These are phyloP conservation scores for Drosophila melanosoma DNA, from an alignment of 2,888 invertebrate species.

Conservation along the genomic window DNA sequence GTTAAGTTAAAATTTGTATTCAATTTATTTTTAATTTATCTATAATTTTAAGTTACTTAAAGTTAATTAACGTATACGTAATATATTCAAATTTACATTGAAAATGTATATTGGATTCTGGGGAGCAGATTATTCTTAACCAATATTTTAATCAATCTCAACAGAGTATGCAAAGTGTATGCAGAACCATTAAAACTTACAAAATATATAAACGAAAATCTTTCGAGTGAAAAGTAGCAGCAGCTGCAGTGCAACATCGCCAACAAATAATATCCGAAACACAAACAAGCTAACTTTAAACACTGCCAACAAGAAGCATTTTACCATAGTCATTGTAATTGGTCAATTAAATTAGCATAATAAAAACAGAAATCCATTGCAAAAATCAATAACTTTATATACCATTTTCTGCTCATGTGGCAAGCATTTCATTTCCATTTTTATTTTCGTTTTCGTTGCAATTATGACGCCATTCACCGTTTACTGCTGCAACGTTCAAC, in stretches of 20 bases:
- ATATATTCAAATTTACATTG: neutral
- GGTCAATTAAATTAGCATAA: constrained; percentile 25
- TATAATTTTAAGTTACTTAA: too few relatives aligned
- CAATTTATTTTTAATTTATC: too few relatives aligned
- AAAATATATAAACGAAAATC: neutral
- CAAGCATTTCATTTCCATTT: constrained; percentile 39
- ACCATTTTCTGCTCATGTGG: constrained; percentile 24
- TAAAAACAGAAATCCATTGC: constrained; percentile 16
- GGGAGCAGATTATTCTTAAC: neutral
- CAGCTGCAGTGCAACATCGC: neutral
- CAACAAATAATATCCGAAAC: neutral
- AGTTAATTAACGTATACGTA: neutral
- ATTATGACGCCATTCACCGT: constrained; percentile 58
- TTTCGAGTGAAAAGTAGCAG: neutral
- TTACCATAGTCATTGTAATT: constrained; percentile 18
- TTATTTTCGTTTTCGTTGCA: constrained; percentile 33
- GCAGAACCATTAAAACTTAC: neutral
- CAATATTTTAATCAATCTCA: neutral
- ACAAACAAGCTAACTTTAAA: neutral
- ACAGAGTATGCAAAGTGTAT: neutral
- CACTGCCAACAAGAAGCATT: neutral
- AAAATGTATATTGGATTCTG: neutral
- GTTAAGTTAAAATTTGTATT: too few relatives aligned
- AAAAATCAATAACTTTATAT: constrained; percentile 40
- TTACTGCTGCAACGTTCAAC: constrained; percentile 27